Evolutionary conservation across 35 echinoderm and acorn worm species (phyloP).

Genomic region (Strongylocentrotus purpuratus): DNA sequence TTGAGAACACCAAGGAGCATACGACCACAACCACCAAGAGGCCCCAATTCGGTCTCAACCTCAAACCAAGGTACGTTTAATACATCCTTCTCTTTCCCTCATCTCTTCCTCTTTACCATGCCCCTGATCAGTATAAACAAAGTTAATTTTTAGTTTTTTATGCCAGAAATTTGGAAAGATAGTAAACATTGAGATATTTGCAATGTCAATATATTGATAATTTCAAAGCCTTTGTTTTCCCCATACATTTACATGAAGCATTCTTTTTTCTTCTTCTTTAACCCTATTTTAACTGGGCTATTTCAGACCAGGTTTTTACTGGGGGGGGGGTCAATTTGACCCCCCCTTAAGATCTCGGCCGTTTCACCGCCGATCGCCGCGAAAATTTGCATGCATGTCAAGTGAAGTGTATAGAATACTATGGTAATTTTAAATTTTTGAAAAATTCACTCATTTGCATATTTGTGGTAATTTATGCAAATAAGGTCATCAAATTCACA

Average conservation of each 20-base stretch:
- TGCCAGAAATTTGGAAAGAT: background rate
- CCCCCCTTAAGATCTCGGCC: too few species aligned
- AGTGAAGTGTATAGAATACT: too few species aligned
- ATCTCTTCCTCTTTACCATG: background rate
- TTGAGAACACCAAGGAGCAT: constrained; percentile 42
- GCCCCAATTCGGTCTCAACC: constrained; percentile 71
- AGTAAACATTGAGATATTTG: background rate
- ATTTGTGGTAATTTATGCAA: too few species aligned
- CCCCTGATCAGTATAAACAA: background rate
- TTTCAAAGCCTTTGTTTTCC: background rate
- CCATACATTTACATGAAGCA: background rate
- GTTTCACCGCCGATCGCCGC: too few species aligned
- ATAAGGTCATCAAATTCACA: too few species aligned
- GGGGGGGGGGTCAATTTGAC: too few species aligned
- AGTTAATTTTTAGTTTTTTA: background rate
- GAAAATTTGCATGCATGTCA: too few species aligned
- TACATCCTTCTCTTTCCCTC: background rate
- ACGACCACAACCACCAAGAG: constrained; percentile 33
- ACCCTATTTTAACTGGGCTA: too few species aligned
- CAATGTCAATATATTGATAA: background rate
- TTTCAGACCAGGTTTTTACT: too few species aligned
- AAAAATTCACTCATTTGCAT: too few species aligned
- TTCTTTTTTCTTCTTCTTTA: too few species aligned
- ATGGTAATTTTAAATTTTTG: too few species aligned
- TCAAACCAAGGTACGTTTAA: constrained; percentile 74